Evolutionary conservation across 2,888 invertebrate species (phyloP).

Genomic region (Lissonota sp.): DNA sequence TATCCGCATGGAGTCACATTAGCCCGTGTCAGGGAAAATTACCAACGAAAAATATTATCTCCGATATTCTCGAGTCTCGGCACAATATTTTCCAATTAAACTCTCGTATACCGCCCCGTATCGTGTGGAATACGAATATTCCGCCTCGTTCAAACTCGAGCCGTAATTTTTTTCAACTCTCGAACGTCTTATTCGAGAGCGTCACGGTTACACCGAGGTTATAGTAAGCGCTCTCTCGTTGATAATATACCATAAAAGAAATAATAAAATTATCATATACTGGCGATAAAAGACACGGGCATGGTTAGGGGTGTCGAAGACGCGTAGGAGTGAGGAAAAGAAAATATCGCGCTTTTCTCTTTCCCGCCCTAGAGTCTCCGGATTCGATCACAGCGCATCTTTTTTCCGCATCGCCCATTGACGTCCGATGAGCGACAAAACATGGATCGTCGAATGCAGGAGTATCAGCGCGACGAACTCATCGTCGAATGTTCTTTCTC

Average conservation of each 20-base stretch:
- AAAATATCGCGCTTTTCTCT: conserved; percentile 17
- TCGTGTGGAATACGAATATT: conserved; percentile 14
- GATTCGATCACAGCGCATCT: not conserved
- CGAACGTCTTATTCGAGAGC: not conserved
- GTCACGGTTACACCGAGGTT: conserved; percentile 1
- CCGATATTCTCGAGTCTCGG: no score
- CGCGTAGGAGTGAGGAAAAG: conserved; percentile 27
- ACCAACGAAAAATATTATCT: no score
- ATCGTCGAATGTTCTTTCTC: no score
- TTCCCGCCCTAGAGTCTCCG: conserved; percentile 25
- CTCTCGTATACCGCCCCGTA: no score
- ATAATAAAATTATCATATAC: conserved; percentile 63
- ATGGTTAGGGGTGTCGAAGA: conserved; percentile 30
- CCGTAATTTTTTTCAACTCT: conserved; percentile 17
- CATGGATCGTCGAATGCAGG: no score
- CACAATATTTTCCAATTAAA: no score
- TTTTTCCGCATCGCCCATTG: not conserved
- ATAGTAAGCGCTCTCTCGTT: conserved; percentile 45
- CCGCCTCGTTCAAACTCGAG: not conserved
- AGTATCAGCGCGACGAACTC: no score
- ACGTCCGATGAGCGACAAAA: no score
- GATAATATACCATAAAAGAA: conserved; percentile 56
- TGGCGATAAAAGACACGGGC: conserved; percentile 57
- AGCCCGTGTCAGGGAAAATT: no score
- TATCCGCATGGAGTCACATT: no score